Conservation (phyloP, 1,140 invertebrate species). For the Vanessa atalanta region DNA sequence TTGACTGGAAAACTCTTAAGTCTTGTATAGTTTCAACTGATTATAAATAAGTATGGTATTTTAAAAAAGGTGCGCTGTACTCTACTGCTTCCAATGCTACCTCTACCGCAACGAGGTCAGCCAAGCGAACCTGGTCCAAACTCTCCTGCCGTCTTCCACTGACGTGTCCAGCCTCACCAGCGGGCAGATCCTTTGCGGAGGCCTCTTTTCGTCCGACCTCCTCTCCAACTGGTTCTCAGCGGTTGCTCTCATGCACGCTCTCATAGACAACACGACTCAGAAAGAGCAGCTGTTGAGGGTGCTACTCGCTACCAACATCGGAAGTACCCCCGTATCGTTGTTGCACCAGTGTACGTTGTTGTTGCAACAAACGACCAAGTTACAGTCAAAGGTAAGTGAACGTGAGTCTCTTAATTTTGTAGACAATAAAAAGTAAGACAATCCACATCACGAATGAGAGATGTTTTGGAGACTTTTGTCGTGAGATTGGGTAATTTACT, state of each 20-base stretch:
- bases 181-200: slow-evolving; percentile 95
- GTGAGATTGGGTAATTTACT: too few species aligned
- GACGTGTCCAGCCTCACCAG: slow-evolving; percentile 86
- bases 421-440: not conserved
- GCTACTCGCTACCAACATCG: slow-evolving; percentile 92
- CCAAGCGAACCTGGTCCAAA: slow-evolving; percentile 94
- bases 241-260: slow-evolving; percentile 93
- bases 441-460: too few species aligned
- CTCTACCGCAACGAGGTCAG: slow-evolving; percentile 96
- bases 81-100: slow-evolving; percentile 99
- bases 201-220: slow-evolving; percentile 94
- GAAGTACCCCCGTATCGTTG: slow-evolving; percentile 91
- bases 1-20: too few species aligned
- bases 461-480: too few species aligned
- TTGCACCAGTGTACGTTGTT: slow-evolving; percentile 93
- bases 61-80: slow-evolving; percentile 88
- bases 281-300: slow-evolving; percentile 97
- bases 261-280: slow-evolving; percentile 94
- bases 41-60: not conserved
- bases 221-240: slow-evolving; percentile 99
- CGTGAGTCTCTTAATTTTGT: not conserved
- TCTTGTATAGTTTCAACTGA: too few species aligned
- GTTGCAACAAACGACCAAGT: slow-evolving; percentile 91
- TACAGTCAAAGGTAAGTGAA: slow-evolving; percentile 88
- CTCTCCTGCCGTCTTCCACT: slow-evolving; percentile 91